phyloP scores from a whole-genome alignment of 1,140 invertebrate species.

The Daktulosphaira vitifoliae region DNA sequence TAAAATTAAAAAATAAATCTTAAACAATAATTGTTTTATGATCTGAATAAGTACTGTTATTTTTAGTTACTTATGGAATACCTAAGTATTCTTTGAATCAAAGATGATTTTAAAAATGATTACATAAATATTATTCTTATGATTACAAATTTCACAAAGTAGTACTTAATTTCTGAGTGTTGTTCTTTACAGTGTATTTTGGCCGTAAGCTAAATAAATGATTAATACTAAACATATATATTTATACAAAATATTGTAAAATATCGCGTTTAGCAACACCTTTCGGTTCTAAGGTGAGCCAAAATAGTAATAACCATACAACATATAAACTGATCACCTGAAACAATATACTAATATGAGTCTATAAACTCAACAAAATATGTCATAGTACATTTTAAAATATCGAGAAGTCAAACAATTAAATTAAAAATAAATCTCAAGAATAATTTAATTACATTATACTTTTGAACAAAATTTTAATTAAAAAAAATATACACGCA shows the following conservation, averaged over 20 bases:
- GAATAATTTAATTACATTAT: too few species aligned
- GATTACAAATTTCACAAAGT: conserved; percentile 28
- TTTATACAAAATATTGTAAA: neutral
- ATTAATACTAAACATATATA: conserved; percentile 19
- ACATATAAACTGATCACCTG: conserved; percentile 31
- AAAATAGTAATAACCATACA: conserved; percentile 24
- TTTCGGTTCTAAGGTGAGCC: neutral
- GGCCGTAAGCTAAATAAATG: conserved; percentile 19
- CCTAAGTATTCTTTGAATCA: too few species aligned
- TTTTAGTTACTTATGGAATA: too few species aligned
- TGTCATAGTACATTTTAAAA: too few species aligned
- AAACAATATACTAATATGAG: conserved; percentile 28
- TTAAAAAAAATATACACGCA: too few species aligned
- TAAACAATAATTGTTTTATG: too few species aligned
- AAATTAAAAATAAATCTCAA: too few species aligned
- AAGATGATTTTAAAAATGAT: neutral
- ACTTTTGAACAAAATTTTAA: too few species aligned
- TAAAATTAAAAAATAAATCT: too few species aligned
- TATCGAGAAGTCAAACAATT: too few species aligned
- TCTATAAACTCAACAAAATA: neutral
- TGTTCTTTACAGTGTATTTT: conserved; percentile 26
- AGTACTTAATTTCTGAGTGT: conserved; percentile 29
- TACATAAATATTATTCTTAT: conserved; percentile 11
- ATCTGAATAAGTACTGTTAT: too few species aligned
- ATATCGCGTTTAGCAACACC: neutral